Conservation (phyloP, 2,113 vertebrate species). For the Poecilia latipinna region DNA sequence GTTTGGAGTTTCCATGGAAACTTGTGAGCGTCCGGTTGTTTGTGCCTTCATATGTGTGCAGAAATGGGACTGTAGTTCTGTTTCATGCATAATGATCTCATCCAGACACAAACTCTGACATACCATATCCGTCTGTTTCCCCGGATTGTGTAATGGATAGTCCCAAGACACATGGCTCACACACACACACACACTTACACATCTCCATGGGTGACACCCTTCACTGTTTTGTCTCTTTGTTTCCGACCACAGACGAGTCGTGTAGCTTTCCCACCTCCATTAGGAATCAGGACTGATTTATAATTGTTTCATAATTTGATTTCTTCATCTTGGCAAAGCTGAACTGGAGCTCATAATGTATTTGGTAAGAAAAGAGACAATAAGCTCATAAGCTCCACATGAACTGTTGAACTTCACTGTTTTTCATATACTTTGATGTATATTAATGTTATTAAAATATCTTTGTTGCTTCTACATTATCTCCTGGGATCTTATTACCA, state of each 20-base stretch:
- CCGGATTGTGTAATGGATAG: slow-evolving; percentile 65
- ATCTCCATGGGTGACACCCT: neutral
- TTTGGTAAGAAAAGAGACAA: neutral
- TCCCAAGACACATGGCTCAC: slow-evolving; percentile 7
- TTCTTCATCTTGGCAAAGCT: neutral
- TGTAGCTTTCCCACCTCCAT: slow-evolving; percentile 7
- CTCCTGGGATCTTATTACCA: slow-evolving; percentile 23
- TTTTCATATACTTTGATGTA: slow-evolving; percentile 1
- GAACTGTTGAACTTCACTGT: slow-evolving; percentile 18
- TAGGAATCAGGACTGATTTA: slow-evolving; percentile 6
- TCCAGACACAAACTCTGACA: slow-evolving; percentile 58
- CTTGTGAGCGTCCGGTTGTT: slow-evolving; percentile 35
- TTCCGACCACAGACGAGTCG: slow-evolving; percentile 29
- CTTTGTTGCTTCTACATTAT: slow-evolving; percentile 31
- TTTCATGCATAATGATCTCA: slow-evolving; percentile 70
- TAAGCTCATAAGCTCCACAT: slow-evolving; percentile 40
- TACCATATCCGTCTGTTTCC: slow-evolving; percentile 61
- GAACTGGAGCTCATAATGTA: neutral
- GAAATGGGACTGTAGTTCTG: slow-evolving; percentile 56
- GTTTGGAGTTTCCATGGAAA: slow-evolving; percentile 75
- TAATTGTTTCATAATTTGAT: slow-evolving; percentile 35
- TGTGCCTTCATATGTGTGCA: slow-evolving; percentile 26
- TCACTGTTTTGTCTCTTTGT: slow-evolving; percentile 23
- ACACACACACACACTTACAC: slow-evolving; percentile 10
- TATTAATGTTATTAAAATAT: slow-evolving; percentile 16